These are phyloP conservation scores for Sinodicranocentrus sp. DNA, from an alignment of 2,888 invertebrate genomes.

Conservation along the genomic window DNA sequence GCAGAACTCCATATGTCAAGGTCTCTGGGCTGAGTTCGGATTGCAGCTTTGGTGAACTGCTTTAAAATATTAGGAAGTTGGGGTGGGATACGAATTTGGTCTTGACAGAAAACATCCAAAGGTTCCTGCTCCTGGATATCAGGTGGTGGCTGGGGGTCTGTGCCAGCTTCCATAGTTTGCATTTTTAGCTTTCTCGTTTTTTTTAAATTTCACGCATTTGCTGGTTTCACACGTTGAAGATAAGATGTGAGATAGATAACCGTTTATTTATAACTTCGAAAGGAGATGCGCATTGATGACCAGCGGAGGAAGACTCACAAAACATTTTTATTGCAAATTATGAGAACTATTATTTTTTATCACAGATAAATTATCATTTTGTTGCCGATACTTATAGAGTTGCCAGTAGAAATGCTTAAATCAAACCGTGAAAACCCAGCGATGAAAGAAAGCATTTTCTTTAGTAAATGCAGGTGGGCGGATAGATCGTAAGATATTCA, in stretches of 20 bases:
- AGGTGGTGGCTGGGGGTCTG: not conserved
- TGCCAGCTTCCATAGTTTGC: slow-evolving; percentile 5
- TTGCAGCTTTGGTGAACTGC: slow-evolving; percentile 93
- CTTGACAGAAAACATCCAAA: slow-evolving; percentile 88
- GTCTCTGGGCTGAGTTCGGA: slow-evolving; percentile 93
- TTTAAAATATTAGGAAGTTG: slow-evolving; percentile 90
- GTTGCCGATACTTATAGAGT: too few relatives aligned
- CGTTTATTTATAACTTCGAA: not conserved
- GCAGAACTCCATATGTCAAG: slow-evolving; percentile 90
- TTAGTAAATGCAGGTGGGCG: too few relatives aligned
- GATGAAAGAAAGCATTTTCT: too few relatives aligned
- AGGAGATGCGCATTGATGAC: not conserved
- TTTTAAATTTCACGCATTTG: not conserved
- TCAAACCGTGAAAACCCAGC: too few relatives aligned
- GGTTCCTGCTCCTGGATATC: slow-evolving; percentile 79
- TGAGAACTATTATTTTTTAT: too few relatives aligned
- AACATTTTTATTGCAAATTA: too few relatives aligned
- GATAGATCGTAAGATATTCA: too few relatives aligned
- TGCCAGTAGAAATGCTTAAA: too few relatives aligned
- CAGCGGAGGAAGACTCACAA: too few relatives aligned
- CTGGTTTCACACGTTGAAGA: not conserved
- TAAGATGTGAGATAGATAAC: not conserved
- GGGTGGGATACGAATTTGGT: slow-evolving; percentile 91
- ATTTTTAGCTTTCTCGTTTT: not conserved
- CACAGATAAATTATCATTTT: too few relatives aligned